Evolutionary conservation across 2,888 invertebrate genomes (phyloP).

Genomic region (Pterostichus niger): DNA sequence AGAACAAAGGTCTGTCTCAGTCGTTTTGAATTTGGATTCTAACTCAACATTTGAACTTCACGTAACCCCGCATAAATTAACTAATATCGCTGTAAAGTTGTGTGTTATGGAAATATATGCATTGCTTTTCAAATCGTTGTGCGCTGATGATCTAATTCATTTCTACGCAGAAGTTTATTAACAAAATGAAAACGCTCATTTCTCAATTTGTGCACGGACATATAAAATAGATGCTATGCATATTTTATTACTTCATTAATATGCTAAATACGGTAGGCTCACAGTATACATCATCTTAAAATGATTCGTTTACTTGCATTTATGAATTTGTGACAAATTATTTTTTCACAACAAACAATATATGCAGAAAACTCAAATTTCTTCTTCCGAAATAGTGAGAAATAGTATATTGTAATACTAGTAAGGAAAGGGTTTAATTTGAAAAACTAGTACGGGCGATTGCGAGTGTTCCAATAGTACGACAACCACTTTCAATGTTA

Average conservation of each 20-base stretch:
- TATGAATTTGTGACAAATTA: no score
- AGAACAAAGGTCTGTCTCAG: not conserved
- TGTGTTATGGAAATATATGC: constrained; percentile 48
- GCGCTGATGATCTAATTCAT: not conserved
- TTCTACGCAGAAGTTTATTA: constrained; percentile 9
- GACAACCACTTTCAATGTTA: no score
- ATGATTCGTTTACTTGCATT: no score
- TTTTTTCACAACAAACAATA: no score
- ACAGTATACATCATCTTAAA: not conserved
- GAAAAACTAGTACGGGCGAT: no score
- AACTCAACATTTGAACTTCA: not conserved
- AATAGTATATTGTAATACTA: no score
- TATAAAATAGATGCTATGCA: constrained; percentile 1
- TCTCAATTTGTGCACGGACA: not conserved
- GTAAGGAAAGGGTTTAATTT: no score
- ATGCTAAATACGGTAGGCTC: constrained; percentile 1
- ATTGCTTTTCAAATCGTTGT: constrained; percentile 32
- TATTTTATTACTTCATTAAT: not conserved
- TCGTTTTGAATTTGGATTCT: not conserved
- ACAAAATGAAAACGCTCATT: not conserved
- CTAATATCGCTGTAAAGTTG: constrained; percentile 4
- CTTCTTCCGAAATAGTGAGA: no score
- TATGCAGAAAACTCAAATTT: no score
- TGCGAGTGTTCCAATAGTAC: no score
- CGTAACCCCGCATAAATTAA: constrained; percentile 5